phyloP scores from a whole-genome alignment of 2,113 vertebrate species.

The Psittacula cyanocephala region DNA sequence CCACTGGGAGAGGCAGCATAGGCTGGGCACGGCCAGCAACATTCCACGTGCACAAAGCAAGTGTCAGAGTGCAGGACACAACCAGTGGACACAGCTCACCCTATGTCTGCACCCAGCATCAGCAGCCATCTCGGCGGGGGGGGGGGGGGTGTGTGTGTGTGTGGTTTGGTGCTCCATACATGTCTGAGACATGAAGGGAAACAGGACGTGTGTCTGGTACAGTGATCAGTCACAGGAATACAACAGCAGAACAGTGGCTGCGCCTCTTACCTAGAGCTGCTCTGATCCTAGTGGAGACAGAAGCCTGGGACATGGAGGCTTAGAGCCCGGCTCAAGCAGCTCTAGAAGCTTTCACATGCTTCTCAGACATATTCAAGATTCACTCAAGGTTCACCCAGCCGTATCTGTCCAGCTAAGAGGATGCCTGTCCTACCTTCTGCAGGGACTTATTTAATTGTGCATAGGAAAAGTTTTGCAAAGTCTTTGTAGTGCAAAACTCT shows the following conservation, averaged over 20 bases:
- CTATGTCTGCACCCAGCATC: neutral
- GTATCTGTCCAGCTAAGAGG: fast-evolving
- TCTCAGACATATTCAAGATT: fast-evolving
- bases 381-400: fast-evolving
- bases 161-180: neutral
- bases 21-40: neutral
- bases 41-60: fast-evolving
- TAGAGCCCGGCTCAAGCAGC: neutral
- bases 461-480: neutral
- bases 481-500: neutral
- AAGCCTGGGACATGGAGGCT: neutral
- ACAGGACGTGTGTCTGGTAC: fast-evolving
- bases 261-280: neutral
- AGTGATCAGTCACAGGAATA: neutral
- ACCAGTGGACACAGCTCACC: neutral
- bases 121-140: neutral
- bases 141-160: too few relatives aligned
- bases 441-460: neutral
- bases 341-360: neutral
- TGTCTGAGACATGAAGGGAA: neutral
- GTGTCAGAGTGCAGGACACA: neutral
- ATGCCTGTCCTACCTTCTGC: neutral
- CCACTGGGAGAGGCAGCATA: fast-evolving
- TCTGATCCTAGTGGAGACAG: neutral
- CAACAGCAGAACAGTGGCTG: neutral